Evolutionary conservation across 2,888 invertebrate species (phyloP), one percentile per base, ranked within the genome.

Genomic region (Caradrina kadenii): DNA sequence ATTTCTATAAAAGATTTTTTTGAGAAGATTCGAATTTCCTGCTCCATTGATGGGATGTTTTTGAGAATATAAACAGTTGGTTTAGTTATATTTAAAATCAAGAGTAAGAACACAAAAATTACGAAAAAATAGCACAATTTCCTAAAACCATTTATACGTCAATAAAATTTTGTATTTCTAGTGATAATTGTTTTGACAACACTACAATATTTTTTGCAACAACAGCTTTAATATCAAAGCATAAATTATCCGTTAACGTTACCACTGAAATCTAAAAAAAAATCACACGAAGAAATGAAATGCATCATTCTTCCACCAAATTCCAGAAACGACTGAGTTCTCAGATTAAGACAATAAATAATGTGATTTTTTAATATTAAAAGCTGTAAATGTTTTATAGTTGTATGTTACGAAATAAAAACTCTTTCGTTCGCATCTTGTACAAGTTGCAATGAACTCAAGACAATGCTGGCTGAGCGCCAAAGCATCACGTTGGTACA

Each of bases 401-500:
- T 22, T 48, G 50, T 62, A 21, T 48, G 8, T 53, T 56, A 21
- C 15, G 22, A 49, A 22, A 66, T 70, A 54, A 74, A 68, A 58
- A 21, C 48, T 55, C 15, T 53, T 59, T 65, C 26, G 35, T 19
- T 55, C 75, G n/a, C 13, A 49, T 50, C 17, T 49, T 48, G n/a
- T 58, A 61, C 26, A 42, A 58, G 45, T 70, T 73, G 75, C 62
- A 78, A 60, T 74, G 70, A 69, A 69, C 71, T 59, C 58, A 6
- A 49, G 59, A 77, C 72, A 70, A 79, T 42, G 56, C 82, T 84
- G 83, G 83, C 76, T 13, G 0, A 4, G 11, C 39, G 85, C 83
- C 83, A 83, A 76, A 13, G 42, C 39, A 26, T 63, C 52, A 62
- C 35, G 58, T 59, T 52, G 35, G 68, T n/a, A 58, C 62, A 70